Evolutionary conservation across 2,113 vertebrate genomes (phyloP).

Genomic region (Vombatus ursinus): DNA sequence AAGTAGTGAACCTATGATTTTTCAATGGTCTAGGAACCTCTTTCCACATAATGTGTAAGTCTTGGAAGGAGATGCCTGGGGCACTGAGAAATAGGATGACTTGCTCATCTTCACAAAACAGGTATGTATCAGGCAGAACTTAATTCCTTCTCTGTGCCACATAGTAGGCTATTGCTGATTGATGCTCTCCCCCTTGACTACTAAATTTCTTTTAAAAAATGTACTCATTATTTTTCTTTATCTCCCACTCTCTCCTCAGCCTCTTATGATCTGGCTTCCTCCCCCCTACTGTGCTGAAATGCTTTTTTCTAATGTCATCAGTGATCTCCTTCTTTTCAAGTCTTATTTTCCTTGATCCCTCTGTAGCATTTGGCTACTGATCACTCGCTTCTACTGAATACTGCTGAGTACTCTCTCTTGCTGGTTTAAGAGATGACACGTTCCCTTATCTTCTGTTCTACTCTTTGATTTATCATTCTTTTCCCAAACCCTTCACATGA

Average conservation of each 20-base stretch:
- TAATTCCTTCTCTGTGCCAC: not conserved
- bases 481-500: too few species aligned
- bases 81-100: not conserved
- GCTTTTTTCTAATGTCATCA: not conserved
- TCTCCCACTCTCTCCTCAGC: not conserved
- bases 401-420: too few species aligned
- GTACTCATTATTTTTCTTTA: not conserved
- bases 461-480: too few species aligned
- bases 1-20: not conserved
- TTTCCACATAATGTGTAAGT: not conserved
- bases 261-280: not conserved
- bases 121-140: not conserved
- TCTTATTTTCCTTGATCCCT: not conserved
- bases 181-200: not conserved
- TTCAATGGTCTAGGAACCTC: not conserved
- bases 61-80: not conserved
- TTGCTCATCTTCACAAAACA: not conserved
- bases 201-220: not conserved
- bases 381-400: too few species aligned
- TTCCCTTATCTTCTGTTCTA: too few species aligned
- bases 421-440: too few species aligned
- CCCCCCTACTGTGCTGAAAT: not conserved
- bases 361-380: not conserved
- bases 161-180: not conserved
- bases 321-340: not conserved